A percentile compares a stretch with the other conserved stretches of the same genome.
Conservation (phyloP, 2,797 vertebrate species). For the Coregonus sp. region DNA sequence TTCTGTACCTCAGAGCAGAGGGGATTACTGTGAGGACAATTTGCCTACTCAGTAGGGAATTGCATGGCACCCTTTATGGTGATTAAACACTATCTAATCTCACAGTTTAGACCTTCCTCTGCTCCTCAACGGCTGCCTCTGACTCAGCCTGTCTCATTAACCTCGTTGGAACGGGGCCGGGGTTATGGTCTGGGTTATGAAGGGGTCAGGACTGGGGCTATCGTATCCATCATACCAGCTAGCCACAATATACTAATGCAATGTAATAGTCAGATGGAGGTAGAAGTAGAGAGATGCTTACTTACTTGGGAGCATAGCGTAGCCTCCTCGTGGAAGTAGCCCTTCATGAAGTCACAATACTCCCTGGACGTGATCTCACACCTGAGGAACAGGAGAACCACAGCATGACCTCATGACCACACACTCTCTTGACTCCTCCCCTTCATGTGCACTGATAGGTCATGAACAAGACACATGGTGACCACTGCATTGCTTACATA, state of each 20-base stretch:
- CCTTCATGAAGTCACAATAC: constrained; percentile 98
- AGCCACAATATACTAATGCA: background rate
- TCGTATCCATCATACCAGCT: background rate
- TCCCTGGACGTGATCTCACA: constrained; percentile 98
- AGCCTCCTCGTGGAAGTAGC: constrained; percentile 96
- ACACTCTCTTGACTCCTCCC: background rate
- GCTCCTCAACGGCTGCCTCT: background rate
- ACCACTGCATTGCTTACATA: background rate
- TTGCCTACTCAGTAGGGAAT: constrained; percentile 34
- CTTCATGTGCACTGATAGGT: background rate
- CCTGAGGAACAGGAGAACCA: constrained; percentile 63
- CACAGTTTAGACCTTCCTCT: constrained; percentile 11
- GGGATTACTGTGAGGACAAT: constrained; percentile 22
- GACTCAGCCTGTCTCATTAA: constrained; percentile 14
- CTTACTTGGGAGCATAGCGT: constrained; percentile 98
- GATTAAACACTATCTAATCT: constrained; percentile 26
- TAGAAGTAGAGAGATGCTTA: constrained; percentile 51
- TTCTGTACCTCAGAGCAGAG: constrained; percentile 16
- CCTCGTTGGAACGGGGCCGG: constrained; percentile 12
- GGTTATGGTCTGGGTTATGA: background rate
- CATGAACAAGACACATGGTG: background rate
- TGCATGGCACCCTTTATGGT: constrained; percentile 33
- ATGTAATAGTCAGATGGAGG: background rate
- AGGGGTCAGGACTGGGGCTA: background rate
- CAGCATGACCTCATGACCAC: background rate